Percentiles rank a stretch among this genome's conserved stretches.
Evolutionary conservation across 2,888 invertebrate genomes (phyloP).

Genomic region (Protophormia terraenovae): DNA sequence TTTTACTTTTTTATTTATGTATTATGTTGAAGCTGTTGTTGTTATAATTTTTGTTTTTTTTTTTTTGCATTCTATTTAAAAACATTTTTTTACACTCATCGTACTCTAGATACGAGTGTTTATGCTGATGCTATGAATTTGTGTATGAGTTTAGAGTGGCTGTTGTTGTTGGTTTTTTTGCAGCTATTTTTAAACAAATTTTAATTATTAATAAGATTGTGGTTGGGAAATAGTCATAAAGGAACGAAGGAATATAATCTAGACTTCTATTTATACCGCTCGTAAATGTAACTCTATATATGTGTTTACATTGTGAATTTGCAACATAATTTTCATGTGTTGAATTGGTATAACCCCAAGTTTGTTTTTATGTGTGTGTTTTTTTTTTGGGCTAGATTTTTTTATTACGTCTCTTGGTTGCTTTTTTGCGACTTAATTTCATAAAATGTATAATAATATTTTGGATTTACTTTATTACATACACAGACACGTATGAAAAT

Average conservation of each 20-base stretch:
- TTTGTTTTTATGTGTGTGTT: not conserved
- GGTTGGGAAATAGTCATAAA: slow-evolving; percentile 19
- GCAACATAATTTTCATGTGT: slow-evolving; percentile 42
- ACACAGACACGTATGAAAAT: not conserved
- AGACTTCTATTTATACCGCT: slow-evolving; percentile 9
- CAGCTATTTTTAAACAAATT: slow-evolving; percentile 49
- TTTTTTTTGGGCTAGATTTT: slow-evolving; percentile 17
- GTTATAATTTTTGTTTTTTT: not conserved
- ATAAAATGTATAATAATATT: slow-evolving; percentile 53
- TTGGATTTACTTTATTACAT: slow-evolving; percentile 30
- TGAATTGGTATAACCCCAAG: slow-evolving; percentile 32
- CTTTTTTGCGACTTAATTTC: slow-evolving; percentile 52
- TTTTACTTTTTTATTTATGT: no score
- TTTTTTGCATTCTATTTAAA: not conserved
- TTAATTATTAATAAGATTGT: slow-evolving; percentile 62
- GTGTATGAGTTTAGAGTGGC: slow-evolving; percentile 6
- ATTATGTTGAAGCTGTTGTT: no score
- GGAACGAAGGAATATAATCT: not conserved
- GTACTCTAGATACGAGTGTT: slow-evolving; percentile 14
- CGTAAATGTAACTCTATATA: not conserved
- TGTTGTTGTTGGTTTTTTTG: not conserved
- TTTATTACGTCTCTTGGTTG: slow-evolving; percentile 39
- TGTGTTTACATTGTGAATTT: slow-evolving; percentile 16
- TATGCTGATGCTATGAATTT: not conserved
- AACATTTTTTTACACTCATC: slow-evolving; percentile 32